Percentiles rank a stretch among this genome's conserved stretches.
Evolutionary conservation across 2,113 vertebrate genomes (phyloP).

Genomic region (Stercorarius parasiticus): DNA sequence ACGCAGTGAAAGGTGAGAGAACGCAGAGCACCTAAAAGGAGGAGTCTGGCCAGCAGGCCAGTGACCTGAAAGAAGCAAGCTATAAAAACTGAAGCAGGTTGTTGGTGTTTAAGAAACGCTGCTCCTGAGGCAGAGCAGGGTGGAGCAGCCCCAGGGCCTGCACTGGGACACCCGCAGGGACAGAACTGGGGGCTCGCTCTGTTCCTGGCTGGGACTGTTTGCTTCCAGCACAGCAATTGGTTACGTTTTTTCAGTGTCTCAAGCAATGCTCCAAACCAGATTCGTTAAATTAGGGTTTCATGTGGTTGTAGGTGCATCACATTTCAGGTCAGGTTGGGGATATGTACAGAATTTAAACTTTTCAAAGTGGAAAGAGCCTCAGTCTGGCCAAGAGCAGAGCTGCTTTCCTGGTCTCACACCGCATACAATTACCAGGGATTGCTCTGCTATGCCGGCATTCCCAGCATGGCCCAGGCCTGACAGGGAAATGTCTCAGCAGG

Average conservation of each 20-base stretch:
- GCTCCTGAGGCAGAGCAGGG: background rate
- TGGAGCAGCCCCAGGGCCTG: background rate
- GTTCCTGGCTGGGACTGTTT: background rate
- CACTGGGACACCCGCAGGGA: background rate
- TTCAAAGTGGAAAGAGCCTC: background rate
- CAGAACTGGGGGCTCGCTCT: background rate
- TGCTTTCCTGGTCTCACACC: background rate
- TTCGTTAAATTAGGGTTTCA: background rate
- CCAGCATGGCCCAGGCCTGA: background rate
- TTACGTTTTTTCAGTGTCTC: background rate
- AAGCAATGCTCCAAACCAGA: background rate
- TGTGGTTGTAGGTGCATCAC: rapidly evolving
- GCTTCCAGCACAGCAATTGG: background rate
- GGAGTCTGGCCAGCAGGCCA: too few relatives aligned
- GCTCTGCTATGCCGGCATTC: background rate
- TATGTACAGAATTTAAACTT: background rate
- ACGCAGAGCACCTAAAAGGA: background rate
- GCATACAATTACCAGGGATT: background rate
- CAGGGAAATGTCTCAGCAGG: background rate
- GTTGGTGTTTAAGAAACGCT: background rate
- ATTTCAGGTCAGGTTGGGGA: background rate
- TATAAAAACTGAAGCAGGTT: background rate
- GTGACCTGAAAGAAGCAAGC: background rate
- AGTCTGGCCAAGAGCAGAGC: background rate
- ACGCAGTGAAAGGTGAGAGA: background rate